Conservation (phyloP, 92 coral and sea anemone genomes). For the Epizoanthus illoricatus region DNA sequence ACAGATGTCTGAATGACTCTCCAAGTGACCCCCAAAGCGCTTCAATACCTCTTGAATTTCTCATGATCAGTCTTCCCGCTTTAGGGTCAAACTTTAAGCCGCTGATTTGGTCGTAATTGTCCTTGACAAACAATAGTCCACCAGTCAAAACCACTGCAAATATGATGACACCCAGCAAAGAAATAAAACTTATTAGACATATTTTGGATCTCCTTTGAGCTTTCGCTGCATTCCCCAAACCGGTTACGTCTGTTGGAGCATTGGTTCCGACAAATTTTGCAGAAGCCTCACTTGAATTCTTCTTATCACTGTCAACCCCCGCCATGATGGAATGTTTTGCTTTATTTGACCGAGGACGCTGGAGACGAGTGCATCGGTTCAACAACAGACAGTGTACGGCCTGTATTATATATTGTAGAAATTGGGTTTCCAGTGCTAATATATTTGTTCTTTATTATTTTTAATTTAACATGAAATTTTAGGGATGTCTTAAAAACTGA, state of each 20-base stretch:
- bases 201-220: constrained; percentile 24
- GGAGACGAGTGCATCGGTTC: no score
- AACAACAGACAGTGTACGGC: no score
- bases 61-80: constrained; percentile 50
- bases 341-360: not conserved
- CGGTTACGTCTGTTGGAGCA: constrained; percentile 27
- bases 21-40: constrained; percentile 66
- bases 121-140: constrained; percentile 8
- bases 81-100: constrained; percentile 53
- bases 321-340: constrained; percentile 5
- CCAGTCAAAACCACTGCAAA: constrained; percentile 40
- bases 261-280: not conserved
- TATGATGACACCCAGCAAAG: constrained; percentile 45
- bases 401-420: no score
- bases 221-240: constrained; percentile 34
- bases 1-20: constrained; percentile 32
- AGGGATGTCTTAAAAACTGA: no score
- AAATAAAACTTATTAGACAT: constrained; percentile 44
- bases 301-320: not conserved
- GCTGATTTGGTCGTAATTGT: constrained; percentile 44
- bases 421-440: no score
- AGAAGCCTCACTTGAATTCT: not conserved
- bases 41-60: constrained; percentile 50
- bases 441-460: no score
- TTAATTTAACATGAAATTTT: no score